These are phyloP conservation scores for Nicator chloris DNA, from an alignment of 2,113 vertebrate genomes.

Conservation along the genomic window DNA sequence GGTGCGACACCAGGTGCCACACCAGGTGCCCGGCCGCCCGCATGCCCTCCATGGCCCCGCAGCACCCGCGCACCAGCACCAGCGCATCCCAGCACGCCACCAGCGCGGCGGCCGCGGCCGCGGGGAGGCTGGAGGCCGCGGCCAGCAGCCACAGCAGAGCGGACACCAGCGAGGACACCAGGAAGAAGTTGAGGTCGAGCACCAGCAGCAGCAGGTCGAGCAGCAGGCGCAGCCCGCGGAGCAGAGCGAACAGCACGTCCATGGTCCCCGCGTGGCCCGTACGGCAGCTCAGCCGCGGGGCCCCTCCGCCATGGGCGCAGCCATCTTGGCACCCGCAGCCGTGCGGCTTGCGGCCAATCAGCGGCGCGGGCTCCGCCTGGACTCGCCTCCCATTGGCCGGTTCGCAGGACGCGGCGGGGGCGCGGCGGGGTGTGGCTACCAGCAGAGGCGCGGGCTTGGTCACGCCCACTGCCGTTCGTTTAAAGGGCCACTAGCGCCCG, in stretches of 20 bases:
- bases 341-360: constrained; percentile 12
- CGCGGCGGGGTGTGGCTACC: not conserved
- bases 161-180: constrained; percentile 83
- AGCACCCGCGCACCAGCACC: constrained; percentile 70
- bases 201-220: constrained; percentile 81
- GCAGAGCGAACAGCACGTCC: constrained; percentile 80
- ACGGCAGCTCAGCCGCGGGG: not conserved
- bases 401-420: constrained; percentile 53
- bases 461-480: fast-evolving
- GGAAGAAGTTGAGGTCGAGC: constrained; percentile 88
- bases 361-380: fast-evolving
- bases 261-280: constrained; percentile 52
- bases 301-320: not conserved
- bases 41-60: constrained; percentile 80
- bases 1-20: constrained; percentile 80
- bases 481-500: not conserved
- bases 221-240: constrained; percentile 77
- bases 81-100: constrained; percentile 76
- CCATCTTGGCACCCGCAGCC: not conserved
- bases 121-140: constrained; percentile 78
- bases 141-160: constrained; percentile 71
- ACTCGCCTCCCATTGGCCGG: constrained; percentile 13
- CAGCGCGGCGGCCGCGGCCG: constrained; percentile 61
- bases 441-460: fast-evolving
- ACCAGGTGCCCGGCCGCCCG: constrained; percentile 87